These are phyloP conservation scores for Gymnocephalus cernua DNA, from an alignment of 2,113 vertebrate genomes.

Conservation along the genomic window DNA sequence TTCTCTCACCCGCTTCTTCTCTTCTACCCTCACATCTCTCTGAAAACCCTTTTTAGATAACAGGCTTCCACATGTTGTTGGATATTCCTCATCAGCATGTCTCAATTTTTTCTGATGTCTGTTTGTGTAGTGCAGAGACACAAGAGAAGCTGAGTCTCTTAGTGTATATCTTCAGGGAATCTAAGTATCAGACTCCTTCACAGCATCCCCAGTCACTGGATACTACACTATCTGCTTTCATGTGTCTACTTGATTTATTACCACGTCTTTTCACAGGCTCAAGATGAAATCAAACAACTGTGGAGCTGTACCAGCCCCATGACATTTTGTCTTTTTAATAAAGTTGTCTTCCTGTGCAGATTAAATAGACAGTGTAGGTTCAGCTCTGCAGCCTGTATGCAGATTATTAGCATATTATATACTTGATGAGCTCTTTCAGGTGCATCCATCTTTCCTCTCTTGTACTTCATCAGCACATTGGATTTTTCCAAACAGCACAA, in stretches of 20 bases:
- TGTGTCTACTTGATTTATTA: conserved; percentile 80
- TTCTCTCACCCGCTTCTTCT: conserved; percentile 26
- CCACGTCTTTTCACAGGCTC: conserved; percentile 59
- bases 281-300: conserved; percentile 75
- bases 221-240: conserved; percentile 77
- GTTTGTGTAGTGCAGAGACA: conserved; percentile 68
- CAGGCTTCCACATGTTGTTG: conserved; percentile 55
- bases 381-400: conserved; percentile 14
- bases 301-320: conserved; percentile 48
- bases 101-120: conserved; percentile 64
- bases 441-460: conserved; percentile 16
- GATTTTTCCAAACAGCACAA: not conserved
- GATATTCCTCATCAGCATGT: conserved; percentile 66
- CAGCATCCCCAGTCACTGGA: conserved; percentile 69
- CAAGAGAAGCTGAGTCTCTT: conserved; percentile 53
- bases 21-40: conserved; percentile 50
- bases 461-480: not conserved
- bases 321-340: conserved; percentile 76
- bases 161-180: conserved; percentile 76
- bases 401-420: conserved; percentile 37
- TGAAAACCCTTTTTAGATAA: conserved; percentile 65
- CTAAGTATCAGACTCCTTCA: conserved; percentile 75
- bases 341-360: conserved; percentile 57
- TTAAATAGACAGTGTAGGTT: conserved; percentile 31
- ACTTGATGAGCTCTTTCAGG: conserved; percentile 19